phyloP scores from a whole-genome alignment of 2,888 invertebrate species.

The Drosophila heteroneura region DNA sequence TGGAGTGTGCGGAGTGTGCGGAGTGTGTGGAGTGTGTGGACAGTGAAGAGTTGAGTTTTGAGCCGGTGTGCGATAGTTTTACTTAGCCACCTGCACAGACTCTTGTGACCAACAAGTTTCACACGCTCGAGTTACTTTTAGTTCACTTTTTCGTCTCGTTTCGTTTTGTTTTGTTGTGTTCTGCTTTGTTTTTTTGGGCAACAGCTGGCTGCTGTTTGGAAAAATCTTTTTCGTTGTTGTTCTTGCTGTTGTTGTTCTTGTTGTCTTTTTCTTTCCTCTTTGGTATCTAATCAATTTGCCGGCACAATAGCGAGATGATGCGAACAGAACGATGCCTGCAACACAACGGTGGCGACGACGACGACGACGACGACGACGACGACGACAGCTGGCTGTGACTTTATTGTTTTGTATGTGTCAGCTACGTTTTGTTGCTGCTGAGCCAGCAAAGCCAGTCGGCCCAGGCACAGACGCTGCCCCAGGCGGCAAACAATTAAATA shows the following conservation, averaged over 20 bases:
- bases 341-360: background rate
- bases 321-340: conserved; percentile 15
- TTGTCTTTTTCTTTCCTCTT: background rate
- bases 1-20: too few species aligned
- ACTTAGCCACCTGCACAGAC: conserved; percentile 38
- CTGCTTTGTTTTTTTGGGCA: conserved; percentile 31
- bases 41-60: background rate
- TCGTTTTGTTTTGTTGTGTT: conserved; percentile 5
- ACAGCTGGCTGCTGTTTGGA: conserved; percentile 41
- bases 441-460: conserved; percentile 6
- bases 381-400: conserved; percentile 50
- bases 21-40: background rate
- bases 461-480: conserved; percentile 3
- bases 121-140: conserved; percentile 45
- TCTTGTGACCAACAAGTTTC: conserved; percentile 32
- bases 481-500: conserved; percentile 39
- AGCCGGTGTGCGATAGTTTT: conserved; percentile 4
- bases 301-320: conserved; percentile 36
- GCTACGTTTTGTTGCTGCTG: conserved; percentile 19
- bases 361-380: background rate
- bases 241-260: background rate
- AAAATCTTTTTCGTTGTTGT: conserved; percentile 11
- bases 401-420: conserved; percentile 51
- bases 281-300: conserved; percentile 53
- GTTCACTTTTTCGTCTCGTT: conserved; percentile 8